Evolutionary conservation across 1,140 invertebrate species (phyloP), one percentile per base, ranked within the genome.

Genomic region (Sipha flava): DNA sequence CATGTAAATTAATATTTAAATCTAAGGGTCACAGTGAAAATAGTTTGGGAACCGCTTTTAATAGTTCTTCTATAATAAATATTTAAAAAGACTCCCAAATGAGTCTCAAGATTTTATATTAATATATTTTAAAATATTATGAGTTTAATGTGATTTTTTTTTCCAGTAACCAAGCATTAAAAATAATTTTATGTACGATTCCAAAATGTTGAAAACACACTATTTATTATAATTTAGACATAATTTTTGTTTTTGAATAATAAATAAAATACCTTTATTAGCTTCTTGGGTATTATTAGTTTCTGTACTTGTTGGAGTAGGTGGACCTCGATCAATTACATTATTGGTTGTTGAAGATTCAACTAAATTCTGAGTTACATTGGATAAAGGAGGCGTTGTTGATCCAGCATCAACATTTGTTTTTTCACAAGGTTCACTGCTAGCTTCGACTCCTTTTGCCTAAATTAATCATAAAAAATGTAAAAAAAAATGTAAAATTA

Each of bases 251-350:
- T 40, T 6, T 4, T 40, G 4, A 40, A 6, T 40, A 40, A 10
- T 40, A 54, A 29, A 72, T 34, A 5, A 21, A 59, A 45, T 72
- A 80, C 72, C 57, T 75, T 73, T 62, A 75, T 52, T 79, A 31
- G 34, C 52, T 77, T 80, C 72, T 34, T 70, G 79, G 83, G 88
- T 89, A 84, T 91, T 90, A 82, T 89, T 89, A 81, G 87, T 89
- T 85, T 91, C 90, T 49, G 90, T 91, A 86, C 91, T 90, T 64
- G 90, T 91, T 7, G 90, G 90, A 64, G 90, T 91, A 21, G 90
- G 90, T 82, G 90, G 90, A 81, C 90, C 90, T 81, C 81, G 77
- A 45, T 82, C 82, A 43, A 73, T 37, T 73, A 80, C 57, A 40
- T 80, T 57, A 52, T 54, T 82, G 14, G 81, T 77, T 29, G 70